Evolutionary conservation across 2,888 invertebrate genomes (phyloP).

Genomic region (Strigamia transsilvanica): DNA sequence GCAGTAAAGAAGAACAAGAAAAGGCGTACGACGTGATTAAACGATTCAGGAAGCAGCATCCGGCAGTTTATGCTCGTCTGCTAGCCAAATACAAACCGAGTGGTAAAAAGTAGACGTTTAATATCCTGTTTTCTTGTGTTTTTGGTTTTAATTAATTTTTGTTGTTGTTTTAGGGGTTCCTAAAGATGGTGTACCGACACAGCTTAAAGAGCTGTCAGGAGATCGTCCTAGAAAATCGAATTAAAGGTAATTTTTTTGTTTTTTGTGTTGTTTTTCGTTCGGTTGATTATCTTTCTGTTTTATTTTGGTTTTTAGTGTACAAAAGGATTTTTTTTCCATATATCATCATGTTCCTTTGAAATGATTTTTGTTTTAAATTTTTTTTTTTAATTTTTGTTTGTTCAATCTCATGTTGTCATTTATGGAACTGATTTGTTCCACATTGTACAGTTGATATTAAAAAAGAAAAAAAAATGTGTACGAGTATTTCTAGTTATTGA

Average conservation of each 20-base stretch:
- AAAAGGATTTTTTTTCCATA: too few species aligned
- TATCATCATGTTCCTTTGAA: too few species aligned
- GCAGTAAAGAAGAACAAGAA: constrained; percentile 52
- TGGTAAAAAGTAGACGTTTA: background rate
- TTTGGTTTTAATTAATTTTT: background rate
- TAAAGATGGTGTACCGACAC: background rate
- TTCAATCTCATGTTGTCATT: too few species aligned
- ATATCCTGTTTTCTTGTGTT: background rate
- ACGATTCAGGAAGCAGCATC: constrained; percentile 32
- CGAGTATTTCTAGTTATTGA: too few species aligned
- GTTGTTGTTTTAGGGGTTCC: background rate
- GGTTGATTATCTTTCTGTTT: background rate
- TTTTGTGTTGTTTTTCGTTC: background rate
- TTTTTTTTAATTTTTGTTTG: too few species aligned
- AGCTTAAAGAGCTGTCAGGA: background rate
- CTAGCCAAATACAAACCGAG: background rate
- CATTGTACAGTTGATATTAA: too few species aligned
- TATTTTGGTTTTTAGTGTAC: too few species aligned
- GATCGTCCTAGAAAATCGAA: background rate
- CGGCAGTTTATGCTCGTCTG: background rate
- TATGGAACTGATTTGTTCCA: too few species aligned
- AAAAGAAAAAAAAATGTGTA: too few species aligned
- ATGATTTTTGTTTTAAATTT: too few species aligned
- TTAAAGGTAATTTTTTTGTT: background rate
- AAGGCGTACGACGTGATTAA: constrained; percentile 44